Evolutionary conservation across 2,888 invertebrate genomes (phyloP), one percentile per base, ranked within the genome.

Genomic region (Chymomyza caudatula): DNA sequence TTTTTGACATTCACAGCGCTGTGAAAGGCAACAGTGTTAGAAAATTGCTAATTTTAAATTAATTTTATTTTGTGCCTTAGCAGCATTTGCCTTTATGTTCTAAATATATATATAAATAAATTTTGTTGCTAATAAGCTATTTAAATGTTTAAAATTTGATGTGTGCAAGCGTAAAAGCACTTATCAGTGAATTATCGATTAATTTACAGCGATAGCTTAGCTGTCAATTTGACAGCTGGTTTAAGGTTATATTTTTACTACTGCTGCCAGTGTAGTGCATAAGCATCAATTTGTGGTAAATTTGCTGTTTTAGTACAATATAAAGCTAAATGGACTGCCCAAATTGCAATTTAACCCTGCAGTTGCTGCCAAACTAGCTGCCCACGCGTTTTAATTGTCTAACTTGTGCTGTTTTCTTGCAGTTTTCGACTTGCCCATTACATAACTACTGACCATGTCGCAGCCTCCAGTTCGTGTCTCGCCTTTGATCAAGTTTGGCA

Each of bases 401-500:
- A 23, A 72, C 22, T 2, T 11, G 2, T 13, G 2, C 4, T 2
- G 29, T 44, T 63, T 55, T 54, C 29, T 74, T 80, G 51, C 76
- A 83, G 84, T 67, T 74, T 74, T 65, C 71, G 68, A 53, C 67
- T 67, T 62, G 65, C 65, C 63, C 77, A 85, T 88, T 88, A 88
- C 88, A 88, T 88, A 88, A 88, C 84, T 68, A 56, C 67, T 60
- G 72, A 77, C 75, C 72, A 89, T 89, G 89, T 89, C 90, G 69
- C 89, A 89, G 80, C 85, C 95, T 84, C 95, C 96, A 78, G 93
- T 96, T 73, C 92, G 94, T 87, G 95, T 96, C 75, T 95, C 96
- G 58, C 96, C 96, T 59, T 90, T 96, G 63, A 96, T 96, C 88
- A 94, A 94, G 92, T 95, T 96, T 86, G 94, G 94, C 65, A 92